Conservation (phyloP, 2,888 invertebrate species). For the Drosophila silvestris region DNA sequence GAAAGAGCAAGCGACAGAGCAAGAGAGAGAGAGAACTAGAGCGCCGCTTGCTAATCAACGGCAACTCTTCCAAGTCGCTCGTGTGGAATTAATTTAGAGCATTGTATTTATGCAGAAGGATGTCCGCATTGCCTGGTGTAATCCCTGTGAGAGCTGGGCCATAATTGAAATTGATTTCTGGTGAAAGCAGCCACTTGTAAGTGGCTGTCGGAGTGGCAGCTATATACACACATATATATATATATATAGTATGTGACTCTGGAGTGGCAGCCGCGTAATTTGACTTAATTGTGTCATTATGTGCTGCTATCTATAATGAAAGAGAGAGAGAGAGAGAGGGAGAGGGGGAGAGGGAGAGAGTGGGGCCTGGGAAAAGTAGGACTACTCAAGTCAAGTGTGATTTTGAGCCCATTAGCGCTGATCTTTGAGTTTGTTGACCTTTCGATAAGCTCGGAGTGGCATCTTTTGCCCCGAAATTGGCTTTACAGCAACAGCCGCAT, state of each 20-base stretch:
- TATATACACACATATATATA: background rate
- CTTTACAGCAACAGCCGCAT: constrained; percentile 13
- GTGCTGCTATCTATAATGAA: constrained; percentile 37
- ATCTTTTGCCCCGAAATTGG: constrained; percentile 12
- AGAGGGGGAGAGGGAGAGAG: background rate
- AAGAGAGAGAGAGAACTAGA: background rate
- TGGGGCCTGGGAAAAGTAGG: constrained; percentile 47
- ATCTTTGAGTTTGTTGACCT: constrained; percentile 61
- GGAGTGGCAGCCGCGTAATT: constrained; percentile 69
- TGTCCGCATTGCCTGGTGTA: constrained; percentile 16
- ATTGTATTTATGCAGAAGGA: constrained; percentile 63
- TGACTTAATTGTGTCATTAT: constrained; percentile 79
- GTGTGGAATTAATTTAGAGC: constrained; percentile 77
- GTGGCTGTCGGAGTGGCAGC: constrained; percentile 34
- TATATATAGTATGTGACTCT: background rate
- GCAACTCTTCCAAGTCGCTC: constrained; percentile 81
- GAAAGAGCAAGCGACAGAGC: background rate
- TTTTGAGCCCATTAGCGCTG: constrained; percentile 44
- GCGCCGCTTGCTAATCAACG: constrained; percentile 79
- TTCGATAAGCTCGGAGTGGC: constrained; percentile 32
- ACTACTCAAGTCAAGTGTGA: constrained; percentile 69
- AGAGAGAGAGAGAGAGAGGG: background rate
- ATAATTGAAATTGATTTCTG: constrained; percentile 72
- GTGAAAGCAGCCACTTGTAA: constrained; percentile 71
- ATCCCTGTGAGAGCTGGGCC: constrained; percentile 68